Base-by-base conservation (phyloP, 2,888 invertebrate genomes). In the Synanthedon tipuliformis region DNA sequence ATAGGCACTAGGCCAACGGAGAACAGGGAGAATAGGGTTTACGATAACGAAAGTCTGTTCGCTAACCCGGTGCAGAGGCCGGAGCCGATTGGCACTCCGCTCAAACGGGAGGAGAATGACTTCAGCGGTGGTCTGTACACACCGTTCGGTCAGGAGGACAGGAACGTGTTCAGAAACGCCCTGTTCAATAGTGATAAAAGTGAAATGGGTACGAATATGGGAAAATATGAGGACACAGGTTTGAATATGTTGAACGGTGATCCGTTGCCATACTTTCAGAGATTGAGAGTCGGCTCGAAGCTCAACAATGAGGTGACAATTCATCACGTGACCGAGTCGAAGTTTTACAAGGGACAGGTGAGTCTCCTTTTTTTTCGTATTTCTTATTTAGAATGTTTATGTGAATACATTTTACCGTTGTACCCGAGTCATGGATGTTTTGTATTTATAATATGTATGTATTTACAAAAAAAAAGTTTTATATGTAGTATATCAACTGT, bases 301-400 rank as follows among this genome's bases (percentile, higher is more conserved):
- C 48, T 87, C 40, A 87, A 87, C 45, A 86, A 71, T 16, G 87
- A 87, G 52, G 86, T 87, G 0, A 83, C 87, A 0, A 85, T 87
- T 53, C 87, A 87, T 48, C 86, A 82, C 52, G 87, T 87, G 0
- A 80, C 82, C 0, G 87, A 87, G 41, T 86, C 86, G 10, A 87
- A 86, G 58, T 85, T 84, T 55, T 86, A 84, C 52, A 84, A 81
- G 11, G 75, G 75, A 41, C 81, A 80, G 80, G 86, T 83, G 40
- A 51, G 78, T 66, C n/a, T n/a, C n/a, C n/a, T 45, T 45, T 15
- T 45, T 13, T 23, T 23, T 23, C 4, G 4, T 23, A 3, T 3
- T 18, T 18, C 3, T 18, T 18, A 18, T 18, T 18, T 16, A n/a
- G n/a, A n/a, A n/a, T n/a, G n/a, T n/a, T n/a, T n/a, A n/a, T n/a